phyloP scores from a whole-genome alignment of 2,888 invertebrate species.

The Drosophila nr. medialis region DNA sequence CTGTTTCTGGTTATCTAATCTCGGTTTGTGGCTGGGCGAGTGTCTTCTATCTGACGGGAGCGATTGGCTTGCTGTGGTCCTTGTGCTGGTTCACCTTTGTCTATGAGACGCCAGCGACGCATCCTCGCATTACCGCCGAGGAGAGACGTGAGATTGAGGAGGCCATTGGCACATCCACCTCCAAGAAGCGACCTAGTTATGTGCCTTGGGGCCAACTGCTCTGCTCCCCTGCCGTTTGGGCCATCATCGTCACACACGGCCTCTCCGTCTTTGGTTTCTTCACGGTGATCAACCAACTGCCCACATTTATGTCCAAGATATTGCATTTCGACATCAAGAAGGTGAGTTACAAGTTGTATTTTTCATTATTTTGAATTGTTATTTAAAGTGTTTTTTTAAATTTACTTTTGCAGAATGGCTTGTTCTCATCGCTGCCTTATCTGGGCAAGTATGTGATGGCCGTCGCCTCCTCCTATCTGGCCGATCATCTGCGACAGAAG shows the following conservation, averaged over 20 bases:
- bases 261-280: constrained; percentile 95
- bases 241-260: constrained; percentile 92
- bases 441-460: constrained; percentile 94
- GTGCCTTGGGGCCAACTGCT: constrained; percentile 92
- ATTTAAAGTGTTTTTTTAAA: neutral
- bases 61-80: constrained; percentile 92
- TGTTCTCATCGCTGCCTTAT: constrained; percentile 93
- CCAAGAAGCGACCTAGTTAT: constrained; percentile 87
- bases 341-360: constrained; percentile 82
- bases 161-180: constrained; percentile 88
- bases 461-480: constrained; percentile 89
- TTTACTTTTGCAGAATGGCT: constrained; percentile 88
- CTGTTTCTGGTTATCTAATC: constrained; percentile 93
- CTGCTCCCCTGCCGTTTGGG: constrained; percentile 92
- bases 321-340: constrained; percentile 91
- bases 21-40: constrained; percentile 94
- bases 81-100: constrained; percentile 92
- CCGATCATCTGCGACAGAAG: constrained; percentile 89
- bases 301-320: constrained; percentile 93
- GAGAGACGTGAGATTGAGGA: constrained; percentile 91
- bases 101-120: constrained; percentile 92
- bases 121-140: constrained; percentile 91
- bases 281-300: constrained; percentile 94
- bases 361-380: neutral
- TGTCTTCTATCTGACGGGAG: constrained; percentile 94